These are phyloP conservation scores for Escarpia spicata DNA, from an alignment of 2,888 invertebrate genomes.

Conservation along the genomic window DNA sequence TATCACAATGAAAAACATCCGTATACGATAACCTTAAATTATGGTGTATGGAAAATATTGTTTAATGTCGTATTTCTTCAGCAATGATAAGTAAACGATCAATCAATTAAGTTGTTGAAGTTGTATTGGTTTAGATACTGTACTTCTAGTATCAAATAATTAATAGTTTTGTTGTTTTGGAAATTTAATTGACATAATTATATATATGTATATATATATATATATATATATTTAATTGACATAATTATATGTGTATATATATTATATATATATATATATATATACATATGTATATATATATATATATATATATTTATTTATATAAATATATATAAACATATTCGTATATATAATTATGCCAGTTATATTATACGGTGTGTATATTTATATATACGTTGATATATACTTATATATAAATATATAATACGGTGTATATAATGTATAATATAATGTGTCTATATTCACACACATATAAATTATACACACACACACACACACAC, in stretches of 20 bases:
- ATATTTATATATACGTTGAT: background rate
- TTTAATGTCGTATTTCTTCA: background rate
- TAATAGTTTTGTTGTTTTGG: too few species aligned
- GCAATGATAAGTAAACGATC: background rate
- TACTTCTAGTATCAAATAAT: too few species aligned
- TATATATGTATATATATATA: background rate
- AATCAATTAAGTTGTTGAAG: too few species aligned
- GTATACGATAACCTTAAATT: background rate
- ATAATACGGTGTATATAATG: background rate
- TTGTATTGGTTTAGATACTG: too few species aligned
- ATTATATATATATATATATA: background rate
- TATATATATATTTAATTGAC: background rate
- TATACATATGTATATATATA: background rate
- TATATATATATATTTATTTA: conserved; percentile 22
- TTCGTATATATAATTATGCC: background rate
- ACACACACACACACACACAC: too few species aligned
- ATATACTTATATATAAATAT: background rate
- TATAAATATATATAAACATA: background rate
- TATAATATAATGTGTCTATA: background rate
- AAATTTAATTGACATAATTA: background rate
- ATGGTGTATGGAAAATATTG: background rate
- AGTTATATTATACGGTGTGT: background rate
- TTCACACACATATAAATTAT: too few species aligned
- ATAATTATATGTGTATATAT: background rate
- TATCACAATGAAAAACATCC: background rate